Evolutionary conservation across 2,888 invertebrate genomes (phyloP), one percentile per base, ranked within the genome.

Genomic region (Ochropleura plecta): DNA sequence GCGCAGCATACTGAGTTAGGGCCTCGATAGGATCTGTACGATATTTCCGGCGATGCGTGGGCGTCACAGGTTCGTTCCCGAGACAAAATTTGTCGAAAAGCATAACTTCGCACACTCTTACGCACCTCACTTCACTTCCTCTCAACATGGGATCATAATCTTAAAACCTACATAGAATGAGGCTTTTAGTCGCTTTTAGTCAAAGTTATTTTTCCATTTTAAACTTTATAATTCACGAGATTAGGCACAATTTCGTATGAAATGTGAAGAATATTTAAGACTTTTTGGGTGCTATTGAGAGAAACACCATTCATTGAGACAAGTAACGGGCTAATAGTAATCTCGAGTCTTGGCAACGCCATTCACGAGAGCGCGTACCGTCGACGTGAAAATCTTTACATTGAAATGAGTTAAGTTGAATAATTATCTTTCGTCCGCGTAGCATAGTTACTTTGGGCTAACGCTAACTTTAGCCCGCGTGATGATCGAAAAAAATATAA

Each of bases 311-410:
- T 95, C 95, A 96, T 95, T 95, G 93, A 96, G 94, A 94, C 93
- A 94, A 95, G 93, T 95, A 95, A 95, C 95, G 95, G 95, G 92
- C 94, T 94, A 94, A 95, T 95, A 95, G 95, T 95, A 94, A 94
- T 94, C 93, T 94, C 90, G 91, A 88, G 92, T 92, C 94, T 93
- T 92, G 92, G 90, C 93, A 92, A 91, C 92, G 94, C 95, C 95
- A 95, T 95, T 95, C 95, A 95, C 94, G 91, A 93, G 90, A 90
- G 81, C 88, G 82, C 70, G 94, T 95, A 95, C 92, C 90, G 84
- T 93, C 94, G 87, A 77, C 81, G 59, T 78, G 81, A 88, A 87
- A 90, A 91, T 73, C 79, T 72, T 70, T 76, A 66, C 63, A 81
- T 78, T 64, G 78, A 81, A 74, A 79, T 85, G 9, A 60, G 66